phyloP scores from a whole-genome alignment of 2,888 invertebrate genomes.

The Slavum lentiscoides region DNA sequence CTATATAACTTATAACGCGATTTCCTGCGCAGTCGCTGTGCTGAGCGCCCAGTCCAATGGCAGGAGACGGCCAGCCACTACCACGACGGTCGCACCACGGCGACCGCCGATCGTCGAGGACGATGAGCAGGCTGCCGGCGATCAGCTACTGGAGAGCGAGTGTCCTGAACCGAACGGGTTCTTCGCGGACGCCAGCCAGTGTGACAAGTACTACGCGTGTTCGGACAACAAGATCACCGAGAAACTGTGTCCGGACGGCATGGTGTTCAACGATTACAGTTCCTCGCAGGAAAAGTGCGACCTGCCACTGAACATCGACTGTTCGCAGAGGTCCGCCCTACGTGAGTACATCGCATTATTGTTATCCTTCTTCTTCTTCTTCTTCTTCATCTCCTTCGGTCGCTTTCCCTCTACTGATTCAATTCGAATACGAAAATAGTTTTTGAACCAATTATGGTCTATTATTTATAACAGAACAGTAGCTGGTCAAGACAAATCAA shows the following conservation, averaged over 20 bases:
- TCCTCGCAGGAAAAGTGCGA: slow-evolving; percentile 83
- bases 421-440: too few species aligned
- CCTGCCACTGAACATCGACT: slow-evolving; percentile 83
- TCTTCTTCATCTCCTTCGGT: too few species aligned
- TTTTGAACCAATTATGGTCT: too few species aligned
- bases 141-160: slow-evolving; percentile 62
- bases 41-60: slow-evolving; percentile 32
- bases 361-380: too few species aligned
- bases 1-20: background rate
- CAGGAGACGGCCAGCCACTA: slow-evolving; percentile 35
- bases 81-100: slow-evolving; percentile 54
- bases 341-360: slow-evolving; percentile 68
- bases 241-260: slow-evolving; percentile 83
- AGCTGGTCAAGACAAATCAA: too few species aligned
- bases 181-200: slow-evolving; percentile 83
- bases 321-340: slow-evolving; percentile 73
- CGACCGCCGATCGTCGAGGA: slow-evolving; percentile 58
- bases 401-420: too few species aligned
- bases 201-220: slow-evolving; percentile 86
- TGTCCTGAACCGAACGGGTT: slow-evolving; percentile 83
- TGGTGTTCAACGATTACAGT: slow-evolving; percentile 87
- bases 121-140: slow-evolving; percentile 43
- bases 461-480: too few species aligned
- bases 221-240: slow-evolving; percentile 73
- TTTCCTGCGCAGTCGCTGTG: slow-evolving; percentile 27